Evolutionary conservation across 2,797 vertebrate genomes (phyloP), one percentile per base, ranked within the genome.

Genomic region (Crocodylus rhombifer): DNA sequence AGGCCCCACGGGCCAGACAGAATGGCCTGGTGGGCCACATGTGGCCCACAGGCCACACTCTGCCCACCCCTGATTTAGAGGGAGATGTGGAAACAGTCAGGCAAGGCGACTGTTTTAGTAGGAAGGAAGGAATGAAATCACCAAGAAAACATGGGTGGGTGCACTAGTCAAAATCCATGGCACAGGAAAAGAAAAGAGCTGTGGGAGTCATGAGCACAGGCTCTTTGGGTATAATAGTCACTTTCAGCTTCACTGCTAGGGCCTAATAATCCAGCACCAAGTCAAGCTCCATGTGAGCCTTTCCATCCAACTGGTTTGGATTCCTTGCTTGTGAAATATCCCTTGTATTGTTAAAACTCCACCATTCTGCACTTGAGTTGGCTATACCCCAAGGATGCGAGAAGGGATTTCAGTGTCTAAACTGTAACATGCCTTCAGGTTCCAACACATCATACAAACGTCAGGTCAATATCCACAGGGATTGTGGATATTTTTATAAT

Each of bases 81-180:
- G 42, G 42, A 51, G 42, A 51, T 51, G 42, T 51, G 10, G 42
- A 51, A 51, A 42, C 8, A 42, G 42, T 42, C 95, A 83, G 14
- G 5, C 36, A 58, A 64, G 7, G 77, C 65, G 4, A 42, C 26
- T 14, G 51, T 90, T 87, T 82, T 61, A n/a, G 73, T 86, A 74
- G 4, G 7, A 89, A 91, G 15, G 10, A 83, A 90, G 6, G 13
- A 85, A 83, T 12, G 86, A 84, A 88, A 83, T 12, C 67, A 42
- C 3, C 16, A 4, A 20, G 84, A 57, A 15, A 1, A 20, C 60
- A 28, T 55, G 64, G 81, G 78, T 61, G 25, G 58, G 26, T 18
- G 12, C 5, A 63, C 8, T 3, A 12, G 55, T 80, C 65, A 77
- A 71, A 57, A 81, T 42, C 33, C 33, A 57, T 25, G 14, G 1